phyloP scores from a whole-genome alignment of 2,113 vertebrate species.

The Perca fluviatilis region DNA sequence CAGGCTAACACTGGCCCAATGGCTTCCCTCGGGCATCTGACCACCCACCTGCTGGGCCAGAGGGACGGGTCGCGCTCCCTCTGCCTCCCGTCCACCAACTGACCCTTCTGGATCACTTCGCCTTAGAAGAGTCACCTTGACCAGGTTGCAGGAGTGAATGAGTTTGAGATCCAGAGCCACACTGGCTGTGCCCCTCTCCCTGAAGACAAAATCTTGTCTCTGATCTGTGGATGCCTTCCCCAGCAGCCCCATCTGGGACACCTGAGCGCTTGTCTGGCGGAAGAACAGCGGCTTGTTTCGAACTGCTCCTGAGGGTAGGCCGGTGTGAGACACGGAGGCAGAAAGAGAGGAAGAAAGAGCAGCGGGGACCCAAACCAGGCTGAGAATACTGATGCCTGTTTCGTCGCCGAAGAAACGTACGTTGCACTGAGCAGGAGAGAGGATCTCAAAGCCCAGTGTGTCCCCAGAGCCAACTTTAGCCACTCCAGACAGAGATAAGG shows the following conservation, averaged over 20 bases:
- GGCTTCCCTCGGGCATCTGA: constrained; percentile 90
- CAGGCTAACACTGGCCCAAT: constrained; percentile 87
- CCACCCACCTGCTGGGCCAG: constrained; percentile 89
- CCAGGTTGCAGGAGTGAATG: constrained; percentile 89
- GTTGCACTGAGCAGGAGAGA: constrained; percentile 88
- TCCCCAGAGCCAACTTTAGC: constrained; percentile 84
- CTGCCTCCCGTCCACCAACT: constrained; percentile 58
- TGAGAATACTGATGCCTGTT: constrained; percentile 87
- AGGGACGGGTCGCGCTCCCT: constrained; percentile 53
- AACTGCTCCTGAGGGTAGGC: constrained; percentile 87
- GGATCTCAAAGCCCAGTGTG: constrained; percentile 88
- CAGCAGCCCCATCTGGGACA: constrained; percentile 80
- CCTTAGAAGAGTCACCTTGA: constrained; percentile 87
- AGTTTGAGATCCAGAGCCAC: constrained; percentile 89
- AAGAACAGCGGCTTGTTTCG: constrained; percentile 90
- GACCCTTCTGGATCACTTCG: constrained; percentile 50
- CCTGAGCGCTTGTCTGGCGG: constrained; percentile 79
- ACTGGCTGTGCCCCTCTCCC: constrained; percentile 85
- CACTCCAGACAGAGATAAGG: constrained; percentile 87
- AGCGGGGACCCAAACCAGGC: constrained; percentile 90
- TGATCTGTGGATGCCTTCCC: constrained; percentile 78
- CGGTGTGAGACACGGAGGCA: constrained; percentile 82
- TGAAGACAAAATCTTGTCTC: constrained; percentile 87
- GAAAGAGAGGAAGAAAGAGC: constrained; percentile 85
- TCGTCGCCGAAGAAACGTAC: constrained; percentile 89